Evolutionary conservation across 2,888 invertebrate genomes (phyloP).

Genomic region (Tinea trinotella): DNA sequence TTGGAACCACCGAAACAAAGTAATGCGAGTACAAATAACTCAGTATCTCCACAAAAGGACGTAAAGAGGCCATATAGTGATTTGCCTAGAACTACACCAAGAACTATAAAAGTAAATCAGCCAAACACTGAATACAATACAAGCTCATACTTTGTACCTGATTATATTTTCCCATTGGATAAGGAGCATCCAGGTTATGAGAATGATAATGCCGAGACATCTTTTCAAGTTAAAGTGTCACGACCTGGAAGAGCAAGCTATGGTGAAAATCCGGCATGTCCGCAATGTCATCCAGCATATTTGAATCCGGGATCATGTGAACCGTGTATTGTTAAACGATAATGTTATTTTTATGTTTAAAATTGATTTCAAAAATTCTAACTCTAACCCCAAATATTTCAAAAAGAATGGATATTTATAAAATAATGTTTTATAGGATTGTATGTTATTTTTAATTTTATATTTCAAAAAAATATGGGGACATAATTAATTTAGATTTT

Average conservation of each 20-base stretch:
- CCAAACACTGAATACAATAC: slow-evolving; percentile 68
- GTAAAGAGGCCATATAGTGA: slow-evolving; percentile 44
- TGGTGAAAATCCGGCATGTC: slow-evolving; percentile 75
- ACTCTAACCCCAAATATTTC: too few relatives aligned
- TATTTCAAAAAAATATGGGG: too few relatives aligned
- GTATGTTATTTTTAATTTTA: too few relatives aligned
- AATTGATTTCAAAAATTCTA: too few relatives aligned
- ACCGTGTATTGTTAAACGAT: slow-evolving; percentile 74
- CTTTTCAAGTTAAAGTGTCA: slow-evolving; percentile 72
- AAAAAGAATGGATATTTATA: too few relatives aligned
- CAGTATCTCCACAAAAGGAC: slow-evolving; percentile 30
- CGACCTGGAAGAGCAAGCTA: slow-evolving; percentile 54
- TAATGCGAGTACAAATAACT: slow-evolving; percentile 41
- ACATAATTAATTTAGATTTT: too few relatives aligned
- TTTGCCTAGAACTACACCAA: slow-evolving; percentile 43
- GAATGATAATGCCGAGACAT: slow-evolving; percentile 68
- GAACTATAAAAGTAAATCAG: slow-evolving; percentile 31
- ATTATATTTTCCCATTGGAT: slow-evolving; percentile 74
- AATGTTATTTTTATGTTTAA: too few relatives aligned
- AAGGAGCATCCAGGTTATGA: slow-evolving; percentile 73
- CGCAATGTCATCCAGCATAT: slow-evolving; percentile 76
- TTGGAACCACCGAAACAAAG: slow-evolving; percentile 66
- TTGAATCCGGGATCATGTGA: slow-evolving; percentile 75
- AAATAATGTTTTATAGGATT: too few relatives aligned
- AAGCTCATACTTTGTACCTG: slow-evolving; percentile 74